Evolutionary conservation across 37 sponge, comb jelly and placozoan genomes (phyloP), one percentile per base, ranked within the genome.

Genomic region (Chondrosia reniformis): DNA sequence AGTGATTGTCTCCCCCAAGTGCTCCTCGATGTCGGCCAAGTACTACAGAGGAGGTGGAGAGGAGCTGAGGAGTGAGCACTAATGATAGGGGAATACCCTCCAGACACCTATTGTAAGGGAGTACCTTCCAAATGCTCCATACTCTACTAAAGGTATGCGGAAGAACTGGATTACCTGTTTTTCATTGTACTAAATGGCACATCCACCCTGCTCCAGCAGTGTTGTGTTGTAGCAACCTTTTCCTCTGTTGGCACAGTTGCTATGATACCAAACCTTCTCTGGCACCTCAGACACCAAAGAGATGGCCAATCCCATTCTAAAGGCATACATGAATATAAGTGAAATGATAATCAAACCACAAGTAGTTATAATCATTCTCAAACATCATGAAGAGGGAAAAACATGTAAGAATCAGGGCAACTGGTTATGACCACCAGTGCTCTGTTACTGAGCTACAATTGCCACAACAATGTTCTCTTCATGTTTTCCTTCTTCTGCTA

Each of bases 261-360:
- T 83, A 81, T 97, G 97, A 57, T 97, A 97, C 97, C 97, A 97
- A 30, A 97, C 97, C 94, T 97, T 97, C 71, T 97, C 97, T 41
- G 86, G 86, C 40, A 86, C 77, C 5, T 75, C 89, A 1, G 94
- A 74, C 39, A 91, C 89, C 4, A 97, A 78, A 1, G 97, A 97
- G 38, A 97, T 90, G 44, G 97, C 97, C 13, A 97, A 88, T 1
- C 97, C 97, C 97, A 97, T 97, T 40, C 97, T 69, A n/a, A n/a
- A n/a, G n/a, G n/a, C n/a, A n/a, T n/a, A n/a, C n/a, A n/a, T n/a
- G n/a, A n/a, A n/a, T n/a, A n/a, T n/a, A n/a, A n/a, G n/a, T n/a
- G n/a, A n/a, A n/a, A n/a, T n/a, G n/a, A n/a, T n/a, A n/a, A n/a
- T n/a, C n/a, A n/a, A n/a, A n/a, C n/a, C n/a, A n/a, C n/a, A n/a